Evolutionary conservation across 2,113 vertebrate species (phyloP), one percentile per base, ranked within the genome.

Genomic region (Scomber colias): DNA sequence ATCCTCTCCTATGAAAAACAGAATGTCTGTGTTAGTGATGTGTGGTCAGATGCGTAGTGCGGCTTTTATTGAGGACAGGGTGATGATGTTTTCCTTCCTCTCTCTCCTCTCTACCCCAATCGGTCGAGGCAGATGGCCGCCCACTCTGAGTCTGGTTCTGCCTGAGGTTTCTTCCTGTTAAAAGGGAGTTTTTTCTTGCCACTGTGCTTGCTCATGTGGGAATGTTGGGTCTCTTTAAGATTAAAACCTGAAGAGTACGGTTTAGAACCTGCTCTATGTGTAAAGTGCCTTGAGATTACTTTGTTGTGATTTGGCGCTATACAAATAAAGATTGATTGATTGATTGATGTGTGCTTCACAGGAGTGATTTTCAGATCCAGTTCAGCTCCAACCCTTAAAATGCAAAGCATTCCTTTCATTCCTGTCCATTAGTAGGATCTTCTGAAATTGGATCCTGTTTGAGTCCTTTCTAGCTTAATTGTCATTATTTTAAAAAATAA

Each of bases 361-460:
- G 56, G 65, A 50, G 35, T 51, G 59, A 72, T 53, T 35, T 30
- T 61, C 71, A 57, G n/a, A 64, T 79, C 54, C 56, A 66, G 46
- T 59, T 82, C 31, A 72, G 53, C 59, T 86, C 48, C 53, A 40
- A 82, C 49, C 46, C 45, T 21, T 78, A 50, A 59, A 54, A 76
- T 53, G 16, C 51, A 48, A 72, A 59, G 68, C 83, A 93, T 92
- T 93, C 86, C 86, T 57, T 6, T 53, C 75, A 90, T 91, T 90
- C 82, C 84, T 81, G 64, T 79, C 65, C 75, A 81, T 44, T 79
- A 79, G 76, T 19, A 12, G 35, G 64, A 77, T 75, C 65, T 31
- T 81, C 69, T 82, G 56, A 92, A 77, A 86, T 1, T 40, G 55
- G 61, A 85, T 31, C 71, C 74, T n/a, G 17, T 19, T 16, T 72